A percentile compares a stretch with the other conserved stretches of the same genome.
These are phyloP conservation scores for Sericinus montela DNA, from an alignment of 2,888 invertebrate genomes.

Conservation along the genomic window DNA sequence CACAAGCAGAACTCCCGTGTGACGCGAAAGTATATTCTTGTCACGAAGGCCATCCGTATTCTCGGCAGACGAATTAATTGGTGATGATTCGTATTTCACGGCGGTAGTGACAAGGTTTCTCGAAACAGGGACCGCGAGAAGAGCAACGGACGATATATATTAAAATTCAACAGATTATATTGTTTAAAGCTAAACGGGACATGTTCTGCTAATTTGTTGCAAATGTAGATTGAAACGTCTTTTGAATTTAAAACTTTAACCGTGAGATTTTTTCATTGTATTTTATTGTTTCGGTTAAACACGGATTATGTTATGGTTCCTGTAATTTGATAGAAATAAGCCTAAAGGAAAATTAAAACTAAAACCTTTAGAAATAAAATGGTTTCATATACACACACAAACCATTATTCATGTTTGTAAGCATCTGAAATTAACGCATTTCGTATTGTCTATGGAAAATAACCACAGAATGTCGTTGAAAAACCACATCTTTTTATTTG, in stretches of 20 bases:
- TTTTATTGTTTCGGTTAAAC: no score
- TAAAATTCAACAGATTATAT: slow-evolving; percentile 7
- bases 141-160: background rate
- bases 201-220: slow-evolving; percentile 10
- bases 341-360: no score
- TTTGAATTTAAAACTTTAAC: slow-evolving; percentile 1
- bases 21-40: slow-evolving; percentile 4
- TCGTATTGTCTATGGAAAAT: no score
- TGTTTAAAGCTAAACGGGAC: slow-evolving; percentile 7
- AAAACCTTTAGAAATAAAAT: no score
- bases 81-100: slow-evolving; percentile 4
- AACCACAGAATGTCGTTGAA: no score
- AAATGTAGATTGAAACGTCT: slow-evolving; percentile 5
- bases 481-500: no score
- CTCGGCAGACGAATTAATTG: slow-evolving; percentile 14
- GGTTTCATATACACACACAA: no score
- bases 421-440: no score
- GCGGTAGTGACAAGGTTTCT: background rate
- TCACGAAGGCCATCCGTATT: slow-evolving; percentile 10
- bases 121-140: background rate
- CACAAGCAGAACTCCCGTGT: slow-evolving; percentile 2
- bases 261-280: slow-evolving; percentile 3
- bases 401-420: no score
- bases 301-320: no score
- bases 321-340: no score